phyloP scores from a whole-genome alignment of 1,140 invertebrate genomes.

The Drosophila mojavensis region DNA sequence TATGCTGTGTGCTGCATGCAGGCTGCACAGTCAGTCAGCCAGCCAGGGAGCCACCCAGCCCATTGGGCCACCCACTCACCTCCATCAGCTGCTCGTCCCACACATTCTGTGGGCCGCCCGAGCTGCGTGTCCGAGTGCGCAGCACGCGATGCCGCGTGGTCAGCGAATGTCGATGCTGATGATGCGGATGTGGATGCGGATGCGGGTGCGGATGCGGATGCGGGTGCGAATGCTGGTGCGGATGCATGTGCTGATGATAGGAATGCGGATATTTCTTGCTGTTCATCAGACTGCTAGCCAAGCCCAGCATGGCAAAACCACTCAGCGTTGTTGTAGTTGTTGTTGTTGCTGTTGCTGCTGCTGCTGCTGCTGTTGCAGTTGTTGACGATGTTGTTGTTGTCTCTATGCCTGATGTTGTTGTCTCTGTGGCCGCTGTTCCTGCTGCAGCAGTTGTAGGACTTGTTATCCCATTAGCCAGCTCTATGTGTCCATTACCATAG shows the following conservation, averaged over 20 bases:
- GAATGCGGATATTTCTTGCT: conserved; percentile 63
- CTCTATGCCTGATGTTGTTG: not conserved
- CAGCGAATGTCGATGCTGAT: conserved; percentile 80
- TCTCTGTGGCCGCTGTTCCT: not conserved
- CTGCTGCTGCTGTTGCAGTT: not conserved
- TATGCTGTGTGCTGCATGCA: not conserved
- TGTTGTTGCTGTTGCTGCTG: conserved; percentile 1
- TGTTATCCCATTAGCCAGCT: conserved; percentile 30
- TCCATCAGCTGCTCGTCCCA: conserved; percentile 85
- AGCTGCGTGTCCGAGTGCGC: conserved; percentile 71
- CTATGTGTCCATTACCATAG: conserved; percentile 32
- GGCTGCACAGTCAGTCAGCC: not conserved
- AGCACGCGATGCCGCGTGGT: conserved; percentile 78
- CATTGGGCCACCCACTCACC: conserved; percentile 65
- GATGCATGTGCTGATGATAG: conserved; percentile 35
- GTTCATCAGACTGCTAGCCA: conserved; percentile 18
- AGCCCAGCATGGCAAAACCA: conserved; percentile 61
- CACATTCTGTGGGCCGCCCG: conserved; percentile 78
- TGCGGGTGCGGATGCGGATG: not conserved
- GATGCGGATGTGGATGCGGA: conserved; percentile 31
- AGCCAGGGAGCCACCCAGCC: not conserved
- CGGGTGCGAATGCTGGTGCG: conserved; percentile 9
- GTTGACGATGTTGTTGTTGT: not conserved
- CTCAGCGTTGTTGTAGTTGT: conserved; percentile 27
- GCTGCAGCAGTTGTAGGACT: not conserved